phyloP scores from a whole-genome alignment of 1,140 invertebrate species.

The Lepeophtheirus salmonis region DNA sequence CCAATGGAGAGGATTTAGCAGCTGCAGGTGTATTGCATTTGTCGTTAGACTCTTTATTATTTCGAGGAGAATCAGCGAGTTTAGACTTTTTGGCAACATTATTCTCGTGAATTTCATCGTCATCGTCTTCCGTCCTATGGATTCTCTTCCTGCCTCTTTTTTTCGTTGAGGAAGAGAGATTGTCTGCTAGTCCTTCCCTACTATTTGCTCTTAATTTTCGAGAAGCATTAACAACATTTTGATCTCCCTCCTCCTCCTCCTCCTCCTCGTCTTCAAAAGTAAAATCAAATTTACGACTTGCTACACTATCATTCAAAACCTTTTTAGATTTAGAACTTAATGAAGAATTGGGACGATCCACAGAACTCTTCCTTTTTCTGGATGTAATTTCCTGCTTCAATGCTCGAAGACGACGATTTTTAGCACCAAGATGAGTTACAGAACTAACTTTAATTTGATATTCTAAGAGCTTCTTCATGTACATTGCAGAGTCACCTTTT shows the following conservation, averaged over 20 bases:
- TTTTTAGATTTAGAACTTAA: not conserved
- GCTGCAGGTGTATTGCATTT: not conserved
- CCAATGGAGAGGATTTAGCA: constrained; percentile 29
- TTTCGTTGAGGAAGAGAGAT: not conserved
- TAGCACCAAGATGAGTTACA: constrained; percentile 21
- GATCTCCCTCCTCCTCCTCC: constrained; percentile 21
- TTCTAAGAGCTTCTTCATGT: constrained; percentile 26
- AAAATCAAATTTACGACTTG: not conserved
- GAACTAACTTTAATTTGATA: constrained; percentile 22
- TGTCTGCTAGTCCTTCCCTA: not conserved
- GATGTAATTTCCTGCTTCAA: constrained; percentile 27
- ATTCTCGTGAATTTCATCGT: constrained; percentile 17
- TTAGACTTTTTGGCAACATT: constrained; percentile 6
- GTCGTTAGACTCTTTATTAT: constrained; percentile 18
- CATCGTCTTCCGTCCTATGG: constrained; percentile 12
- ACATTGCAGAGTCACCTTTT: not conserved
- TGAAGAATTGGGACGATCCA: constrained; percentile 22
- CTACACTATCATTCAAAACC: too few relatives aligned
- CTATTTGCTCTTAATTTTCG: not conserved
- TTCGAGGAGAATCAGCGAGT: constrained; percentile 6
- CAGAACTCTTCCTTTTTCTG: constrained; percentile 27
- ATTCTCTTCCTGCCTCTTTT: constrained; percentile 23
- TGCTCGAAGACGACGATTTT: constrained; percentile 20
- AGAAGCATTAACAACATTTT: constrained; percentile 15
- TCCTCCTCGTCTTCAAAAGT: constrained; percentile 21